These are phyloP conservation scores for Drosophila bunnanda DNA, from an alignment of 2,888 invertebrate species.

Conservation along the genomic window DNA sequence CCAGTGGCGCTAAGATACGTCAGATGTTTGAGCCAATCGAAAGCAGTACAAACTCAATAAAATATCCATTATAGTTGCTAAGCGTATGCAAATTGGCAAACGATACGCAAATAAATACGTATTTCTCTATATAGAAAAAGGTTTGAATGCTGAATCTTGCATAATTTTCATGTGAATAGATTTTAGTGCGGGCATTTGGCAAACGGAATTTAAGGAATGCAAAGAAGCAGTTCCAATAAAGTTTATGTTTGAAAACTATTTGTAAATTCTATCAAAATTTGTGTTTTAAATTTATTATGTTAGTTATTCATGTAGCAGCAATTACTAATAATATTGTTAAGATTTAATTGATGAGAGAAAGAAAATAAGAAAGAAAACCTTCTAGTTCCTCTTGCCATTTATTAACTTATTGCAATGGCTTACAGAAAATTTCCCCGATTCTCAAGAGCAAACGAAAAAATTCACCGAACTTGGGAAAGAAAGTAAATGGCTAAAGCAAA, in stretches of 20 bases:
- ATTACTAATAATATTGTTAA: background rate
- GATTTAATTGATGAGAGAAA: background rate
- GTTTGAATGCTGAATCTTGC: slow-evolving; percentile 21
- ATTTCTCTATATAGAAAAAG: slow-evolving; percentile 5
- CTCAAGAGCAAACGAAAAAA: slow-evolving; percentile 63
- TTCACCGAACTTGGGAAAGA: slow-evolving; percentile 52
- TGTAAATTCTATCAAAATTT: no score
- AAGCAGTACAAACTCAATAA: slow-evolving; percentile 52
- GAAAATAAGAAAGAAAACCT: background rate
- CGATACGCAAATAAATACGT: slow-evolving; percentile 24
- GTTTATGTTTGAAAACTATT: background rate
- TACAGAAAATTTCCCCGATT: slow-evolving; percentile 61
- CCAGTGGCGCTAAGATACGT: slow-evolving; percentile 52
- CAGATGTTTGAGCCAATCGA: slow-evolving; percentile 47
- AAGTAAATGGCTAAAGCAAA: slow-evolving; percentile 53
- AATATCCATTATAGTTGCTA: slow-evolving; percentile 52
- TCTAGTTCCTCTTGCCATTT: no score
- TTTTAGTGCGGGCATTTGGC: slow-evolving; percentile 21
- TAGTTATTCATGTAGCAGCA: no score
- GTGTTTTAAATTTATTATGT: no score
- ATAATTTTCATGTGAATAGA: slow-evolving; percentile 32
- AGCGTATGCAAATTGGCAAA: slow-evolving; percentile 51
- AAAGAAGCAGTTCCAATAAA: background rate
- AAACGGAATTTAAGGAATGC: slow-evolving; percentile 22
- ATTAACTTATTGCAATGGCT: background rate